Conservation (phyloP, 2,113 vertebrate species). For the Nothobranchius kuhntae region DNA sequence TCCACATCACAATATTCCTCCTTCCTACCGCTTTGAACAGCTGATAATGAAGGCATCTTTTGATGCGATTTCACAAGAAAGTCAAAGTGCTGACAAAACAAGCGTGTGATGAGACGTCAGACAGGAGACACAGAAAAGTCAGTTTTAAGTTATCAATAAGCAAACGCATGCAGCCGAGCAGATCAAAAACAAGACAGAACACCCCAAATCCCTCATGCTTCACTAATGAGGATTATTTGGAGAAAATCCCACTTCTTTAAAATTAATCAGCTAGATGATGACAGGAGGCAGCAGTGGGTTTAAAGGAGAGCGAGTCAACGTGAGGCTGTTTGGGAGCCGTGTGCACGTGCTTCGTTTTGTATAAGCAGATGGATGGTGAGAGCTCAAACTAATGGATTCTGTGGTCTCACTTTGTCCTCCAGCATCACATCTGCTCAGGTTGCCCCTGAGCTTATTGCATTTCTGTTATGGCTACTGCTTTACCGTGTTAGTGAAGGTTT, state of each 20-base stretch:
- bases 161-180: not conserved
- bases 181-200: not conserved
- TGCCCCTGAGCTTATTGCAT: slow-evolving; percentile 26
- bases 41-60: slow-evolving; percentile 12
- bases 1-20: slow-evolving; percentile 8
- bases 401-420: slow-evolving; percentile 24
- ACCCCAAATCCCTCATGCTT: not conserved
- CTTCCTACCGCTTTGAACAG: slow-evolving; percentile 34
- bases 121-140: not conserved
- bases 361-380: slow-evolving; percentile 24
- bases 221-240: not conserved
- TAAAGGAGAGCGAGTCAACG: not conserved
- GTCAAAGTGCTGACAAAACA: slow-evolving; percentile 2
- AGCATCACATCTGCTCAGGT: slow-evolving; percentile 42
- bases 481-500: not conserved
- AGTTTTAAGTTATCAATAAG: not conserved
- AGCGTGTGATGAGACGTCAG: not conserved
- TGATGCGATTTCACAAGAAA: slow-evolving; percentile 17
- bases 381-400: slow-evolving; percentile 22
- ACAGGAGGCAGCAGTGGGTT: not conserved
- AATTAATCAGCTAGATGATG: not conserved
- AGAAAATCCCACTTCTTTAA: not conserved
- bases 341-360: slow-evolving; percentile 1
- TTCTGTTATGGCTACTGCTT: slow-evolving; percentile 10
- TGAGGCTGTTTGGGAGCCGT: not conserved